A percentile compares a stretch with the other conserved stretches of the same genome.
These are phyloP conservation scores for Heterohyrax brucei DNA, from an alignment of 2,797 vertebrate genomes.

Conservation along the genomic window DNA sequence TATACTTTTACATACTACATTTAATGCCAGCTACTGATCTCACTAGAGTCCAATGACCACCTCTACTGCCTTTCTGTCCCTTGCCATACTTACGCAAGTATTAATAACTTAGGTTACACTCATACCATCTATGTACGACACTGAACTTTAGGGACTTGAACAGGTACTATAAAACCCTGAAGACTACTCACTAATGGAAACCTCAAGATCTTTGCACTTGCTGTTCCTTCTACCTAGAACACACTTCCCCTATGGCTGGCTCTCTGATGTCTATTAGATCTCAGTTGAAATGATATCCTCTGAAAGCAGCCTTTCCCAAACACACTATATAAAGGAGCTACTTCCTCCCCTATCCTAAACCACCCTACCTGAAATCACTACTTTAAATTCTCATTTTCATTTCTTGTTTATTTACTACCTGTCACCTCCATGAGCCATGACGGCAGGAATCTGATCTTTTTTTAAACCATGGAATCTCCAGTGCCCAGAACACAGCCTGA, in stretches of 20 bases:
- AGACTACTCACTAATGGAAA: not conserved
- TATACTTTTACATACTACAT: conserved; percentile 26
- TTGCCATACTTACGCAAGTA: not conserved
- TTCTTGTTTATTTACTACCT: not conserved
- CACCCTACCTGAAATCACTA: not conserved
- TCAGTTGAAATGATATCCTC: conserved; percentile 47
- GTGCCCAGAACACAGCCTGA: not conserved
- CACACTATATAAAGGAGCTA: not conserved
- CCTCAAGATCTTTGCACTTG: not conserved
- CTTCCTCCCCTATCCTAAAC: not conserved
- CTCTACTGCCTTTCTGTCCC: conserved; percentile 29
- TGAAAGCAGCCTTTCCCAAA: conserved; percentile 55
- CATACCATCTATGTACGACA: conserved; percentile 6
- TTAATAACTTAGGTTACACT: conserved; percentile 26
- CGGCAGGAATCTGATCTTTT: not conserved
- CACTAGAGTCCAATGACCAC: not conserved
- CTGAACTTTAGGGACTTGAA: conserved; percentile 52
- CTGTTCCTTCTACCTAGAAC: not conserved
- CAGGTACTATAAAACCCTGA: conserved; percentile 54
- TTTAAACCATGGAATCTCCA: conserved; percentile 48
- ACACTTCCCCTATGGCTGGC: not conserved
- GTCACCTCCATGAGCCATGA: conserved; percentile 20
- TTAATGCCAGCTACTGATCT: conserved; percentile 53
- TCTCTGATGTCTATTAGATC: not conserved
- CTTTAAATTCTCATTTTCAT: not conserved